Base-by-base conservation (phyloP, 2,113 vertebrate genomes). In the Xenotilapia flavipinnis region DNA sequence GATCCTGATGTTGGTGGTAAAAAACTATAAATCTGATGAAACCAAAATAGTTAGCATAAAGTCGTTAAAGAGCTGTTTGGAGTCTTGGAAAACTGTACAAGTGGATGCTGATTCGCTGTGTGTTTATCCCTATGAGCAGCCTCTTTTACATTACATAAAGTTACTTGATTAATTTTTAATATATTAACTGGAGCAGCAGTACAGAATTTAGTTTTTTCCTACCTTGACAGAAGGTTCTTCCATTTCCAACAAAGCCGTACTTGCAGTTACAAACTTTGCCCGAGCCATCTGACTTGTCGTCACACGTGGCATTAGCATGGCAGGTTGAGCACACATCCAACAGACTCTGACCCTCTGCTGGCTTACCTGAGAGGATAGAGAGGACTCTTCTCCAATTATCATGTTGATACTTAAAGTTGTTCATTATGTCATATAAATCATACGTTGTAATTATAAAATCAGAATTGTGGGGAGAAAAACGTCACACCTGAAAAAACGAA, bases 191-290 rank as follows among this genome's bases (percentile, higher is more conserved):
- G 23, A 75, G 70, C 23, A 75, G 70, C 15, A 28, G 15, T 47
- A 28, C 42, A 17, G 6, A 75, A 75, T 31, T 2, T 6, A 36
- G 3, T 9, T 15, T 15, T 75, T 91, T 82, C 60, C 17, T 89
- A 99, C 98, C 98, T 92, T 96, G 90, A 92, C 98, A 99, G 15
- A 95, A 92, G 0, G 95, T 97, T 88, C 96, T 97, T 73, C 98
- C 98, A 6, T 99, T 99, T 86, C 98, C 98, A 60, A 97, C 95
- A 91, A 99, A 98, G 75, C 98, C 98, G 3, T 98, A 98, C 90
- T 97, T 98, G 95, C 98, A 99, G 90, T 97, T 97, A 55, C 98
- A 99, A 73, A 97, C 93, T 80, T 97, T 97, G 55, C 96, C 97
- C 21, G 96, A 97, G 19, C 96, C 95, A 4, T 97, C 96, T 1